Evolutionary conservation across 2,113 vertebrate genomes (phyloP), one percentile per base, ranked within the genome.

Genomic region (Takifugu flavidus): DNA sequence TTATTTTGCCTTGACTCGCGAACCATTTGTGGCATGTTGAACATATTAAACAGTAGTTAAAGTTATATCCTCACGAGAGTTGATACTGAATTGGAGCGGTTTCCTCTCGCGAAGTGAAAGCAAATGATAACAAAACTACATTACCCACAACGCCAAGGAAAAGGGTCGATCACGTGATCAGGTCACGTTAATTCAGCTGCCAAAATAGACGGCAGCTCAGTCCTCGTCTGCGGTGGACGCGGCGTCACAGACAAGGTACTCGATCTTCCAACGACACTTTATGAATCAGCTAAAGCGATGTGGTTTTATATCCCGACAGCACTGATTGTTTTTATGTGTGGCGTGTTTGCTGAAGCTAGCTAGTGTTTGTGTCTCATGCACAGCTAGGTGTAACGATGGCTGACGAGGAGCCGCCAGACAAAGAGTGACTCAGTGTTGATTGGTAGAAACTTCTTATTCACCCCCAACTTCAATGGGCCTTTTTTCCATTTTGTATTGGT

Each of bases 91-190:
- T 39, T 39, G 7, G 34, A 20, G 20, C 20, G 20, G 20, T 6
- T 39, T 10, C 8, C 34, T 39, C 34, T 10, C 7, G 6, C n/a
- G 20, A 20, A n/a, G 3, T 14, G 14, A 4, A 4, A 29, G 2
- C 0, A 25, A 20, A 20, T 7, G 12, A 2, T 20, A n/a, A 20
- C 20, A 45, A 0, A 46, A 86, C 77, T 82, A 70, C 79, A 72
- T n/a, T 71, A 68, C 75, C 84, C 82, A 79, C 1, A 67, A 62
- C 45, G 26, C 68, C 12, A 26, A 0, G 0, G 10, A 11, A 3
- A 4, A 1, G 13, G 34, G 5, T 4, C 10, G 3, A 31, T 77
- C 77, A 84, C 67, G 64, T 79, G 79, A 77, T 8, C 0, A 0
- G 0, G 4, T 81, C 75, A 82, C 78, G 29, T 77, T 81, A 5